phyloP scores from a whole-genome alignment of 2,113 vertebrate genomes.

The Pituophis catenifer region DNA sequence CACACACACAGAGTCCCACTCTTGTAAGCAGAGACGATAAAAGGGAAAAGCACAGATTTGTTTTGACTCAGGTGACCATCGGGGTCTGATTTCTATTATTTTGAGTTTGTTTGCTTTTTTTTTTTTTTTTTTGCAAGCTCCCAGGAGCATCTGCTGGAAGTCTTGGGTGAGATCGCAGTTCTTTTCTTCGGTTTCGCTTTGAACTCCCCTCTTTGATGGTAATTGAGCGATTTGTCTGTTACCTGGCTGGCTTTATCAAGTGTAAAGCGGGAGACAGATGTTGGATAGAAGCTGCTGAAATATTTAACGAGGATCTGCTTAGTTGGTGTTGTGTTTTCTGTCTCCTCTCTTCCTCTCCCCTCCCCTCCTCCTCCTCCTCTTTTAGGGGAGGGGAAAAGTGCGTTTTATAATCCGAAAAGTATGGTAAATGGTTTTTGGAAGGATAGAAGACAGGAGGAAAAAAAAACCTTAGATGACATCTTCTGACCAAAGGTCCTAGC shows the following conservation, averaged over 20 bases:
- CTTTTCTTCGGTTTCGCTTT: neutral
- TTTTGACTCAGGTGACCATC: neutral
- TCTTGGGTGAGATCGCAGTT: neutral
- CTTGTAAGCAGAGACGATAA: neutral
- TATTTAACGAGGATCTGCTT: constrained; percentile 59
- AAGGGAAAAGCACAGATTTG: neutral
- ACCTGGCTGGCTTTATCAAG: constrained; percentile 45
- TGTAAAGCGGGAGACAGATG: constrained; percentile 55
- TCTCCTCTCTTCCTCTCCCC: neutral
- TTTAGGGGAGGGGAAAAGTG: too few species aligned
- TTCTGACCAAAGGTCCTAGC: neutral
- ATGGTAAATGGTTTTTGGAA: neutral
- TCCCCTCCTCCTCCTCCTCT: neutral
- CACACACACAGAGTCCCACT: neutral
- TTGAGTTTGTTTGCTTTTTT: neutral
- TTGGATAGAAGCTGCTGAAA: constrained; percentile 54
- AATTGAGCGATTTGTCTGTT: constrained; percentile 49
- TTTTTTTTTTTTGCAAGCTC: neutral
- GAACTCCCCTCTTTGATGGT: neutral
- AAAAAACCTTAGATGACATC: neutral
- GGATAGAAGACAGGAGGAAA: neutral
- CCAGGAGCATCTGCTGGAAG: neutral
- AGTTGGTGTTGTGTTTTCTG: neutral
- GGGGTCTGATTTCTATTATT: neutral
- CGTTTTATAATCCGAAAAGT: too few species aligned